phyloP scores from a whole-genome alignment of 1,140 invertebrate genomes.

The Formica exsecta region DNA sequence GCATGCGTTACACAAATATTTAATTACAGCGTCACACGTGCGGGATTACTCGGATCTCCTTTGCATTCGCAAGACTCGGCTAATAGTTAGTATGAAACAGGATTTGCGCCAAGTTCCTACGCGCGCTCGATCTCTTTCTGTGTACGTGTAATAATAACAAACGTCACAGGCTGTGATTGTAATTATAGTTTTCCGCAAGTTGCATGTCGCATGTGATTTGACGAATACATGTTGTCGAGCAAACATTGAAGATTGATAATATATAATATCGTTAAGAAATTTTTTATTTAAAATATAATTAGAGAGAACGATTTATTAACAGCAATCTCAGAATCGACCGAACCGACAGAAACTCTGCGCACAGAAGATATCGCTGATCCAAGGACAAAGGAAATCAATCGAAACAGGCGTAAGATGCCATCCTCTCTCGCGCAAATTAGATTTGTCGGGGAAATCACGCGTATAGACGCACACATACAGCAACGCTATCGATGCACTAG shows the following conservation, averaged over 20 bases:
- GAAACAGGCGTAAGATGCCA: constrained; percentile 8
- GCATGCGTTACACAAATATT: constrained; percentile 78
- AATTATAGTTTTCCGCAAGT: constrained; percentile 18
- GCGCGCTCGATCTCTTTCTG: constrained; percentile 29
- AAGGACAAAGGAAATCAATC: background rate
- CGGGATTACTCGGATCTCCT: constrained; percentile 57
- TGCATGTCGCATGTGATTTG: background rate
- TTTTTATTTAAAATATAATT: background rate
- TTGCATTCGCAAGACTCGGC: constrained; percentile 57
- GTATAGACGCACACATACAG: background rate
- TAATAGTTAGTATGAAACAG: constrained; percentile 42
- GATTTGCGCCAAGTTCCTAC: constrained; percentile 61
- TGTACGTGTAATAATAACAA: background rate
- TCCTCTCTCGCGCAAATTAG: constrained; percentile 18
- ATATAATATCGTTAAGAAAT: background rate
- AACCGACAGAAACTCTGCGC: background rate
- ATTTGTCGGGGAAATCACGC: constrained; percentile 50
- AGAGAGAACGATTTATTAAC: background rate
- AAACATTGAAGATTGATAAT: background rate
- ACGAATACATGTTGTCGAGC: background rate
- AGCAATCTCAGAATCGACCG: background rate
- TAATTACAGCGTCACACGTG: constrained; percentile 79
- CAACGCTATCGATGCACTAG: background rate
- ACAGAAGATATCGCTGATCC: background rate
- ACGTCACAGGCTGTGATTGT: background rate